Percentiles rank a stretch among this genome's conserved stretches.
Evolutionary conservation across 2,797 vertebrate genomes (phyloP).

Genomic region (Centropyge bicolor): DNA sequence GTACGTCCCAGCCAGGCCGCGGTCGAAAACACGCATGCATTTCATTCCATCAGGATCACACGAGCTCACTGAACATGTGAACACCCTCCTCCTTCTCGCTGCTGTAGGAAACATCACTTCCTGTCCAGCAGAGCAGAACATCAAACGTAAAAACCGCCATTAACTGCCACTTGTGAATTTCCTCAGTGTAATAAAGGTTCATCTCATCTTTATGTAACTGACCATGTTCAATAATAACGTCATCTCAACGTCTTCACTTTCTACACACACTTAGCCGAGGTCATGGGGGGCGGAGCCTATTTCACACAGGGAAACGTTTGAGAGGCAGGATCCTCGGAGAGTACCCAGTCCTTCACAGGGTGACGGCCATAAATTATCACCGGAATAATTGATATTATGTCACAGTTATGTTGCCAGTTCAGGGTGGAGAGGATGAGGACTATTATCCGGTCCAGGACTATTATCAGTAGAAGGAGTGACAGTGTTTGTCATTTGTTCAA

Average conservation of each 20-base stretch:
- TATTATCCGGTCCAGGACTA: too few species aligned
- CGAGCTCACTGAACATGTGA: too few species aligned
- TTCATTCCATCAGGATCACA: too few species aligned
- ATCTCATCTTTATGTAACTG: too few species aligned
- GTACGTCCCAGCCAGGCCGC: too few species aligned
- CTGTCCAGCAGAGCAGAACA: neutral
- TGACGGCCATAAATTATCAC: neutral
- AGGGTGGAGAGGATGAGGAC: neutral
- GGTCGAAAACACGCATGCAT: too few species aligned
- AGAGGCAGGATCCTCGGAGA: neutral
- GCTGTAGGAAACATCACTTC: neutral
- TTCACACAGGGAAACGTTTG: neutral
- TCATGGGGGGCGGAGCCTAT: neutral
- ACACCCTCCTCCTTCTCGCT: neutral
- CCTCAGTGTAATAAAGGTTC: too few species aligned
- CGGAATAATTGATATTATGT: slow-evolving; percentile 6
- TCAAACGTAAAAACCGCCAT: slow-evolving; percentile 4
- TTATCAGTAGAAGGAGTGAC: neutral
- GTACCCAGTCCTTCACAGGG: neutral
- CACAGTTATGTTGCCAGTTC: slow-evolving; percentile 4
- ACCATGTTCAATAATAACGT: slow-evolving; percentile 25
- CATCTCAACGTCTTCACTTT: slow-evolving; percentile 7
- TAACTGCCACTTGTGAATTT: too few species aligned
- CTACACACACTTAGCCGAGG: slow-evolving; percentile 15
- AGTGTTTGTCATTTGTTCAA: neutral